Evolutionary conservation across 2,888 invertebrate species (phyloP), one percentile per base, ranked within the genome.

Genomic region (Meteorus cinctellus): DNA sequence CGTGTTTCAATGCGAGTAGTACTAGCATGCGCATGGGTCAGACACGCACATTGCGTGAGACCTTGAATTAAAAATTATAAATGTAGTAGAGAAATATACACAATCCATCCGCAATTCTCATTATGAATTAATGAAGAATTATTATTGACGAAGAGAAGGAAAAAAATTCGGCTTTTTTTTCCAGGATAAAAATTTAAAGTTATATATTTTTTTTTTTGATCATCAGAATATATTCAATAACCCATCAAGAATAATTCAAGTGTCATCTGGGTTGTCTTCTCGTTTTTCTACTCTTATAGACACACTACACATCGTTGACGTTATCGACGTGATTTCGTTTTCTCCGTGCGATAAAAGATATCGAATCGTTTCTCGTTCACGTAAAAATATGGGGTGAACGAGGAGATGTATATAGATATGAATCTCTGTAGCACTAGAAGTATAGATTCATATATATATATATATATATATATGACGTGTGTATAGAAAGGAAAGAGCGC

Each of bases 321-420:
- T 81, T 81, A 80, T 80, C 79, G 81, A 75, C 79, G 71, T 78
- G 31, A 78, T 77, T 78, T 80, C 74, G 69, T 76, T 75, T 76
- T 76, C 72, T 70, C 48, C 68, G 24, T 73, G 75, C 70, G 72
- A 81, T 78, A 78, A 78, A 76, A 76, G 78, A 77, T 77, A 79
- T 81, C 74, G 73, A 65, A 77, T 76, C 74, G 78, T 68, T 73
- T 55, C 63, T 51, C 55, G 55, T 55, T 55, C 19, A 55, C 19
- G 19, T n/a, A 55, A 19, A 24, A 19, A 55, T 55, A 55, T 55
- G 19, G 19, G 19, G 19, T 55, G 55, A 55, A 55, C 8, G 19
- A 55, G 10, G 1, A 55, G 1, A 24, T 55, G n/a, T n/a, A 19
- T 16, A 16, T 48, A n/a, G 16, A 48, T 48, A 48, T n/a, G 16